Conservation (phyloP, 2,888 invertebrate genomes). For the Epistrophe eligans region DNA sequence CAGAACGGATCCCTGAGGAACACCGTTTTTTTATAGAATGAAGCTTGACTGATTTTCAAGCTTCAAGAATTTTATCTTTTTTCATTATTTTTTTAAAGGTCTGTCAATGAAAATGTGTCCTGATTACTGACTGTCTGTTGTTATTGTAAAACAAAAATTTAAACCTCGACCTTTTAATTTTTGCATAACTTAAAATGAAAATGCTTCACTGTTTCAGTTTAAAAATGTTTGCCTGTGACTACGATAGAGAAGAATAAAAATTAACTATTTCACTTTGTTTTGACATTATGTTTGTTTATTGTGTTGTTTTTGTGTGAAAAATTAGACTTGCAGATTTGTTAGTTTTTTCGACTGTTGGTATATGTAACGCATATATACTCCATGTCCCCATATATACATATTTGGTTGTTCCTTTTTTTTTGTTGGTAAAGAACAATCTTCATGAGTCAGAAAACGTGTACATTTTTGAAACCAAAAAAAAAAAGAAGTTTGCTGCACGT, state of each 20-base stretch:
- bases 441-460: not conserved
- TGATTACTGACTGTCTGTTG: no score
- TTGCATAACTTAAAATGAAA: no score
- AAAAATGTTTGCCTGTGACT: not conserved
- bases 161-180: no score
- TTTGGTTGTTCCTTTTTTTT: not conserved
- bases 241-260: not conserved
- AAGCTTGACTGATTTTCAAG: no score
- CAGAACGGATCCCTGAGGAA: no score
- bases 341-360: not conserved
- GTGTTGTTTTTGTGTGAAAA: not conserved
- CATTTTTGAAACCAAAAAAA: not conserved
- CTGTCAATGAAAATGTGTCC: no score
- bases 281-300: not conserved
- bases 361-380: not conserved
- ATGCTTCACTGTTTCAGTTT: not conserved
- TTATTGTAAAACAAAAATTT: no score
- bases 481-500: not conserved
- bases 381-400: no score
- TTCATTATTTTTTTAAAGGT: no score
- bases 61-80: no score
- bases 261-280: not conserved
- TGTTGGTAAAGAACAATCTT: not conserved
- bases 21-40: no score
- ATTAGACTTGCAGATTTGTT: slow-evolving; percentile 21